phyloP scores from a whole-genome alignment of 2,797 vertebrate genomes.

The Leucoraja ocellata region DNA sequence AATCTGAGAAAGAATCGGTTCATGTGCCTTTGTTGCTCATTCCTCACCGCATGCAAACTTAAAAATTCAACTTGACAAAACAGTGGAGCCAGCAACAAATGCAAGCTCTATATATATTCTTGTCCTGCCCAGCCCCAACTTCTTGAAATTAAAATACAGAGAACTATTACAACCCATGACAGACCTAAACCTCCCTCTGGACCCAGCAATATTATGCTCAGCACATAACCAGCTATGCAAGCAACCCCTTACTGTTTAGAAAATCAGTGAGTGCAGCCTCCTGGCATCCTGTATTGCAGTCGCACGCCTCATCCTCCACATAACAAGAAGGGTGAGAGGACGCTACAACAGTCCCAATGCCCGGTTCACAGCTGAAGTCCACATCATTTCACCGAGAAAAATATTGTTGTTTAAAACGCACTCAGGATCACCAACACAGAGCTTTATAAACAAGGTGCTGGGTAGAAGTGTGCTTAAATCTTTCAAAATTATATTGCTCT shows the following conservation, averaged over 20 bases:
- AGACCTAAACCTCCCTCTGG: background rate
- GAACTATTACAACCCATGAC: background rate
- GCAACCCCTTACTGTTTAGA: background rate
- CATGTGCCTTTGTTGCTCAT: background rate
- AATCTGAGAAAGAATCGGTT: background rate
- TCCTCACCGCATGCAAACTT: background rate
- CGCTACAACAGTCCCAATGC: background rate
- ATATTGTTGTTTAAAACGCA: background rate
- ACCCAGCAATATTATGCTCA: background rate
- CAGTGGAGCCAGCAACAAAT: background rate
- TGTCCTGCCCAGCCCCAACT: background rate
- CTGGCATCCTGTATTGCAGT: background rate
- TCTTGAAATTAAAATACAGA: background rate
- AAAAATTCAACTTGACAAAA: background rate
- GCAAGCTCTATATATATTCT: background rate
- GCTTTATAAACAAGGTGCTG: background rate
- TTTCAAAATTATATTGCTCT: conserved; percentile 1
- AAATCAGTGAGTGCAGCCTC: background rate
- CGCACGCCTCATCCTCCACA: background rate
- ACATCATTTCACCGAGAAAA: background rate
- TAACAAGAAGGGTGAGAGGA: background rate
- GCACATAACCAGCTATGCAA: background rate
- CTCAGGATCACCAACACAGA: background rate
- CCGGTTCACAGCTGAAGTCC: background rate
- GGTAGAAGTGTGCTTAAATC: background rate